phyloP scores from a whole-genome alignment of 2,797 vertebrate genomes.

The Gobionotothen gibberifrons region DNA sequence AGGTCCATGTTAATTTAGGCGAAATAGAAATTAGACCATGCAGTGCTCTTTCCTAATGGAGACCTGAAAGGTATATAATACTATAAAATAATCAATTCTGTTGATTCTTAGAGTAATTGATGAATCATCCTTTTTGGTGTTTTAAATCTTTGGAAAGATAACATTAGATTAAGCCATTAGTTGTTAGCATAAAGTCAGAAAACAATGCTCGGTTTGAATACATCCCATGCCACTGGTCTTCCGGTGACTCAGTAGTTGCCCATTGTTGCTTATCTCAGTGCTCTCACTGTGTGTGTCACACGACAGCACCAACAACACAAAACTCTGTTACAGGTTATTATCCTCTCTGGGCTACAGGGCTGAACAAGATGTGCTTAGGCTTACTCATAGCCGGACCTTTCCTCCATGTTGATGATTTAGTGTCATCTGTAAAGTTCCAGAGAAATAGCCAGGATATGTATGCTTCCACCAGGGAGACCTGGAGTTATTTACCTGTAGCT shows the following conservation, averaged over 20 bases:
- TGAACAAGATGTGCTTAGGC: neutral
- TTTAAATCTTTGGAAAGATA: too few species aligned
- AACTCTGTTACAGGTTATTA: neutral
- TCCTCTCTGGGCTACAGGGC: neutral
- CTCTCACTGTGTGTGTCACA: neutral
- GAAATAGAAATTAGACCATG: neutral
- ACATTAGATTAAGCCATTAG: neutral
- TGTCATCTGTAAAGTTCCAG: neutral
- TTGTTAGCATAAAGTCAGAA: neutral
- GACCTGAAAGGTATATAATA: neutral
- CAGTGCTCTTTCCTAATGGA: neutral
- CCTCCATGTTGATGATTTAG: neutral
- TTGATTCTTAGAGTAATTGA: too few species aligned
- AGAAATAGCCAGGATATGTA: neutral
- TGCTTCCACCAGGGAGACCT: neutral
- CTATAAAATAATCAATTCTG: too few species aligned
- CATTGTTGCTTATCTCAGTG: neutral
- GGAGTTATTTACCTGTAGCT: conserved; percentile 1
- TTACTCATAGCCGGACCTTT: conserved; percentile 9
- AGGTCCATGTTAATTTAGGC: conserved; percentile 3
- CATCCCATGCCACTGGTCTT: neutral
- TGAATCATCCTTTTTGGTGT: too few species aligned
- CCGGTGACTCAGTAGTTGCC: neutral
- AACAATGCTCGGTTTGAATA: neutral
- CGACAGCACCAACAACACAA: conserved; percentile 3